Conservation (phyloP, 2,797 vertebrate species). For the Bradypodion ventrale region DNA sequence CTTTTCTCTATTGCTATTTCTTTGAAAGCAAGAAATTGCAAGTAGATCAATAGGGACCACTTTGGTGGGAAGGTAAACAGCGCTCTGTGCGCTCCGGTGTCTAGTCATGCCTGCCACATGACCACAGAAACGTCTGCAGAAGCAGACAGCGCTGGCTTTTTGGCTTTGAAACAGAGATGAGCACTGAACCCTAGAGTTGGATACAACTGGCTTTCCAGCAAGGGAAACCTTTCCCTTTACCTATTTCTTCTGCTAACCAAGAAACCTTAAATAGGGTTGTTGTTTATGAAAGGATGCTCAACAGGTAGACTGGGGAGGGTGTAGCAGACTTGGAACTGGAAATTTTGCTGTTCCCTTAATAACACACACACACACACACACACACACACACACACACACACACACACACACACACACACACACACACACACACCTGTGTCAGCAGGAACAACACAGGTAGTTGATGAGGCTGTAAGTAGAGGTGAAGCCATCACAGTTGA, state of each 20-base stretch:
- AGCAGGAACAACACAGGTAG: neutral
- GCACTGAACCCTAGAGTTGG: too few species aligned
- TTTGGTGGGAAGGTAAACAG: too few species aligned
- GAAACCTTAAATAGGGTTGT: neutral
- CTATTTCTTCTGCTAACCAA: neutral
- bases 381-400: neutral
- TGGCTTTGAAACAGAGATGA: too few species aligned
- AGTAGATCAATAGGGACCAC: too few species aligned
- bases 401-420: neutral
- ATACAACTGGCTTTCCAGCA: too few species aligned
- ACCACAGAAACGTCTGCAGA: too few species aligned
- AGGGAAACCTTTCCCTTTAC: too few species aligned
- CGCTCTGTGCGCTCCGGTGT: too few species aligned
- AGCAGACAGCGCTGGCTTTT: too few species aligned
- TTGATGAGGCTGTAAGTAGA: neutral
- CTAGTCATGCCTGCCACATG: too few species aligned
- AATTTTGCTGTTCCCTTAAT: neutral
- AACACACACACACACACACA: neutral
- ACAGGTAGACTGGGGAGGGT: neutral
- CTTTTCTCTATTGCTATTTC: too few species aligned
- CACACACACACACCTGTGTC: neutral
- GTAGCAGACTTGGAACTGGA: neutral
- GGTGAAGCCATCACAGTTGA: neutral
- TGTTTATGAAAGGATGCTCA: neutral
- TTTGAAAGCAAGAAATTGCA: too few species aligned